Evolutionary conservation across 2,888 invertebrate genomes (phyloP), one percentile per base, ranked within the genome.

Genomic region (Meghimatium bilineatum): DNA sequence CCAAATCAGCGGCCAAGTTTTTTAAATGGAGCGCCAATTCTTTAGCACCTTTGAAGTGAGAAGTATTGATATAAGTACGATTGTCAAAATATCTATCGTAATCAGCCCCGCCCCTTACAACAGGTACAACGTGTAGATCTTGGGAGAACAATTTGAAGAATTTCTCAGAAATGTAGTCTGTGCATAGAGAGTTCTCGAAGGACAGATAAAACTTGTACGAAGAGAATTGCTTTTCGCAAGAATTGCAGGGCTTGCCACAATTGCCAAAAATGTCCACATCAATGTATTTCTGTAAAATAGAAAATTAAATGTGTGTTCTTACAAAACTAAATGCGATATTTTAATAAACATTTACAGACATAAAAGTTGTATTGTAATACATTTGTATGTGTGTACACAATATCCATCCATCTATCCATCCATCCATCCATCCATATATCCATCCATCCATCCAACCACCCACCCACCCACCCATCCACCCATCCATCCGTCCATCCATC

Each of bases 11-110:
- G 76, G 63, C 80, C 29, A 86, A 75, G 12, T 80, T 23, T 63
- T 81, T 63, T 63, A 86, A 67, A 75, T 80, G 72, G 26, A 81
- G 71, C n/a, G 86, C 86, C 52, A 86, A 60, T 38, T 80, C 76
- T 76, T 80, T 71, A 0, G 80, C 44, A 3, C 77, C 60, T n/a
- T 26, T 36, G 74, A 85, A 86, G 29, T 85, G 80, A 36, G 75
- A 80, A 36, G 86, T 60, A 56, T 86, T 80, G 44, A 86, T 77
- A 56, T 72, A 85, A 14, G 82, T 84, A 29, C 71, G 56, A 10
- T 34, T 34, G 0, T 85, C 85, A n/a, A 82, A 82, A 38, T 74
- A 63, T 69, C 10, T 67, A 0, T 69, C 60, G 38, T 85, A 85
- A n/a, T 82, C 69, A 0, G 44, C 38, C 17, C 29, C 66, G n/a